Percentiles rank a stretch among this genome's conserved stretches.
Conservation (phyloP, 2,888 invertebrate genomes). For the Chloroclystis v-ata region DNA sequence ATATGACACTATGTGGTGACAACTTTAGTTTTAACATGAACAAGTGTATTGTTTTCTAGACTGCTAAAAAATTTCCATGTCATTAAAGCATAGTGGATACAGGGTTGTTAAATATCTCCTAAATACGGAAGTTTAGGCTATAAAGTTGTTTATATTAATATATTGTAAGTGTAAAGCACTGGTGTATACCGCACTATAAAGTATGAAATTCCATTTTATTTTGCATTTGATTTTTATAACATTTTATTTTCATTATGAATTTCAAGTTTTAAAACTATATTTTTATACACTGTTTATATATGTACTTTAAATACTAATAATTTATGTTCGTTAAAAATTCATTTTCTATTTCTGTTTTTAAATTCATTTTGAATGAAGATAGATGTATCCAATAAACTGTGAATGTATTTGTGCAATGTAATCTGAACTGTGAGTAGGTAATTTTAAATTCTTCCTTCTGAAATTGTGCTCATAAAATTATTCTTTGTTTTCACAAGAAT, state of each 20-base stretch:
- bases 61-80: constrained; percentile 52
- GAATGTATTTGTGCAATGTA: constrained; percentile 23
- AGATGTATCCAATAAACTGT: constrained; percentile 20
- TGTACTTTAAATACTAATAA: constrained; percentile 19
- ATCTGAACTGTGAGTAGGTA: constrained; percentile 28
- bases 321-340: constrained; percentile 8
- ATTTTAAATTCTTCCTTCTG: constrained; percentile 60
- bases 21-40: constrained; percentile 26
- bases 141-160: constrained; percentile 72
- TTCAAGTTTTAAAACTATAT: constrained; percentile 59
- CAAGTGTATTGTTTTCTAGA: constrained; percentile 47
- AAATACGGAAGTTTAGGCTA: constrained; percentile 65
- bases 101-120: constrained; percentile 78
- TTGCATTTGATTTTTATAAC: constrained; percentile 56
- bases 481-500: constrained; percentile 63
- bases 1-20: constrained; percentile 32
- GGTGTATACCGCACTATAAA: constrained; percentile 61
- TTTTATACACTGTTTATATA: constrained; percentile 25
- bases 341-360: constrained; percentile 19
- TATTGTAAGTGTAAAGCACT: constrained; percentile 67
- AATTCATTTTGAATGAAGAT: constrained; percentile 28
- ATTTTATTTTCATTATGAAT: constrained; percentile 44
- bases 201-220: constrained; percentile 59
- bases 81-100: constrained; percentile 75
- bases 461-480: constrained; percentile 72